Conservation (phyloP, 2,113 vertebrate genomes). For the Abramis brama region DNA sequence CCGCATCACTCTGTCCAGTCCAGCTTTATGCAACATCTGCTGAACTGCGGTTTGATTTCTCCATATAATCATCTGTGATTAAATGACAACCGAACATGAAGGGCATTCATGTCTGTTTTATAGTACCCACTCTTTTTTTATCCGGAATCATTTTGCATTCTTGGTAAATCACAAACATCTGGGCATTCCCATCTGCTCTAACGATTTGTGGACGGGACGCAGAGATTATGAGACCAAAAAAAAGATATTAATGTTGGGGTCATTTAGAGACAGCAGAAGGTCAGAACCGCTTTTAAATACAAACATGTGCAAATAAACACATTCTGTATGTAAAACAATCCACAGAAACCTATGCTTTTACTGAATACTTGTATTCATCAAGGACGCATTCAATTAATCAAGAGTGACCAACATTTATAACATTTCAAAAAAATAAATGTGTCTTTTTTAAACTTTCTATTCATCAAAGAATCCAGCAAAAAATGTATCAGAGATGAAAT, state of each 20-base stretch:
- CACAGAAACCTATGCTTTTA: background rate
- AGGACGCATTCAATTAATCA: background rate
- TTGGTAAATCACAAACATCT: conserved; percentile 75
- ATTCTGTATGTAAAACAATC: background rate
- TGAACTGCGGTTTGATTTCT: conserved; percentile 57
- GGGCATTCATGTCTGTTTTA: conserved; percentile 59
- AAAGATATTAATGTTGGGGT: conserved; percentile 53
- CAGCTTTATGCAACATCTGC: conserved; percentile 71
- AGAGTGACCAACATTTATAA: background rate
- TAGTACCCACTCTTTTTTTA: conserved; percentile 52
- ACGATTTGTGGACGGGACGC: conserved; percentile 57
- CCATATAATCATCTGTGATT: conserved; percentile 63
- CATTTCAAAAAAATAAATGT: no score
- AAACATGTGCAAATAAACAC: background rate
- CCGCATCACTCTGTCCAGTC: conserved; percentile 50
- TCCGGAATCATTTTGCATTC: conserved; percentile 70
- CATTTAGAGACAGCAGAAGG: conserved; percentile 28
- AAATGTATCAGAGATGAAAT: no score
- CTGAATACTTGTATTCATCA: background rate
- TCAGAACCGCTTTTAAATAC: background rate
- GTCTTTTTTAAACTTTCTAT: background rate
- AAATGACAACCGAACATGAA: conserved; percentile 60
- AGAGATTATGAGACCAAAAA: conserved; percentile 60
- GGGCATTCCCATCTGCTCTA: conserved; percentile 69
- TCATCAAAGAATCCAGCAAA: background rate